These are phyloP conservation scores for Pogonomyrmex californicus DNA, from an alignment of 1,140 invertebrate genomes.

Conservation along the genomic window DNA sequence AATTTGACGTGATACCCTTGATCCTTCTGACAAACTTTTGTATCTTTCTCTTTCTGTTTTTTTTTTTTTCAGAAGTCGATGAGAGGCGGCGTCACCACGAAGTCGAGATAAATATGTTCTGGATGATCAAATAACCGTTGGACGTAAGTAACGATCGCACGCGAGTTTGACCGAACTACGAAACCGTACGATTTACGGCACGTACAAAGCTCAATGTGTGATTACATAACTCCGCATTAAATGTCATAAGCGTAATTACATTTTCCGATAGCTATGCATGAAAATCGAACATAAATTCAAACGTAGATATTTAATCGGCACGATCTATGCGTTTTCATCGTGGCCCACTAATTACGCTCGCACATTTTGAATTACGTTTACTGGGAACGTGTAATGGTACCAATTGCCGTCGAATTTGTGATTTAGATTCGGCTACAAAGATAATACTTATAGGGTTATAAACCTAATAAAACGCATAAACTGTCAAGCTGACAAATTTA, in stretches of 20 bases:
- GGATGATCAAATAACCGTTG: constrained; percentile 64
- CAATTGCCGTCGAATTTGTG: constrained; percentile 43
- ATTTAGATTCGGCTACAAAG: constrained; percentile 42
- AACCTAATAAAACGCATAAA: constrained; percentile 40
- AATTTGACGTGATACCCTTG: neutral
- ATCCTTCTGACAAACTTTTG: neutral
- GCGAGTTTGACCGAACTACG: neutral
- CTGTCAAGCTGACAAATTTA: neutral
- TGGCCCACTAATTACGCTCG: constrained; percentile 53
- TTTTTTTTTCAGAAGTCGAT: constrained; percentile 43
- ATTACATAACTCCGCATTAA: constrained; percentile 63
- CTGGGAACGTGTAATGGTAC: constrained; percentile 41
- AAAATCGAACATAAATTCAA: constrained; percentile 59
- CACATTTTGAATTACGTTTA: constrained; percentile 62
- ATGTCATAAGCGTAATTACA: constrained; percentile 62
- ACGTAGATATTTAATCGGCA: constrained; percentile 57
- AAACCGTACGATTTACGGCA: neutral
- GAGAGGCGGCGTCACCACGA: neutral
- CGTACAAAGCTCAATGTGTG: constrained; percentile 46
- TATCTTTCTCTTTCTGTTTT: constrained; percentile 7
- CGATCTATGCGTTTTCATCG: constrained; percentile 60
- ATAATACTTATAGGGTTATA: constrained; percentile 34
- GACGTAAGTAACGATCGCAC: constrained; percentile 56
- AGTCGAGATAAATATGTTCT: constrained; percentile 56
- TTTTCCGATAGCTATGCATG: constrained; percentile 62